Evolutionary conservation across 1,140 invertebrate genomes (phyloP).

Genomic region (Leptinotarsa lineolata): DNA sequence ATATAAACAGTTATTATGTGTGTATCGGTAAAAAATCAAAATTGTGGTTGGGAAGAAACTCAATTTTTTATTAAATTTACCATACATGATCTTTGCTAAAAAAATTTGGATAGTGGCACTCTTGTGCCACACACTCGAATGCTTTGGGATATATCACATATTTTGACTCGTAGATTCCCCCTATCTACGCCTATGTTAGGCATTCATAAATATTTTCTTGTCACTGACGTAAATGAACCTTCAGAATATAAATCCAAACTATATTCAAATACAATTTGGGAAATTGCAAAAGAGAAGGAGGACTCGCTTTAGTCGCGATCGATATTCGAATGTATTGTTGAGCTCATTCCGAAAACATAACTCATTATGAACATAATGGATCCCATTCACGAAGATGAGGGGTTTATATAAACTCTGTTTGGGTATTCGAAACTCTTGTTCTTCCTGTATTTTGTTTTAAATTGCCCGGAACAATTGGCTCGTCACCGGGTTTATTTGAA

Average conservation of each 20-base stretch:
- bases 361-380: constrained; percentile 25
- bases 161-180: background rate
- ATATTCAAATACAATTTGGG: constrained; percentile 25
- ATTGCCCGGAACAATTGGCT: constrained; percentile 19
- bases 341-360: constrained; percentile 22
- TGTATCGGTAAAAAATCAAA: too few relatives aligned
- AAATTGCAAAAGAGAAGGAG: constrained; percentile 16
- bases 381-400: constrained; percentile 24
- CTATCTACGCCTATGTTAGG: background rate
- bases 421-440: constrained; percentile 5
- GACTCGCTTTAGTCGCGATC: constrained; percentile 4
- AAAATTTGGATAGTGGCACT: too few relatives aligned
- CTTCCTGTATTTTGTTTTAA: background rate
- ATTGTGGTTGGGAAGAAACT: too few relatives aligned
- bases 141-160: too few relatives aligned
- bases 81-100: too few relatives aligned
- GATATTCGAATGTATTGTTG: constrained; percentile 28
- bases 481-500: background rate
- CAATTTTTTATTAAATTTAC: too few relatives aligned
- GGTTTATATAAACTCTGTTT: constrained; percentile 26
- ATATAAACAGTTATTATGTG: too few relatives aligned
- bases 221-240: constrained; percentile 19
- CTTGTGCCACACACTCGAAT: too few relatives aligned
- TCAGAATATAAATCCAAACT: constrained; percentile 20
- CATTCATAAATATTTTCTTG: constrained; percentile 15